Base-by-base conservation (phyloP, 2,113 vertebrate species). In the Brachyhypopomus gauderio region DNA sequence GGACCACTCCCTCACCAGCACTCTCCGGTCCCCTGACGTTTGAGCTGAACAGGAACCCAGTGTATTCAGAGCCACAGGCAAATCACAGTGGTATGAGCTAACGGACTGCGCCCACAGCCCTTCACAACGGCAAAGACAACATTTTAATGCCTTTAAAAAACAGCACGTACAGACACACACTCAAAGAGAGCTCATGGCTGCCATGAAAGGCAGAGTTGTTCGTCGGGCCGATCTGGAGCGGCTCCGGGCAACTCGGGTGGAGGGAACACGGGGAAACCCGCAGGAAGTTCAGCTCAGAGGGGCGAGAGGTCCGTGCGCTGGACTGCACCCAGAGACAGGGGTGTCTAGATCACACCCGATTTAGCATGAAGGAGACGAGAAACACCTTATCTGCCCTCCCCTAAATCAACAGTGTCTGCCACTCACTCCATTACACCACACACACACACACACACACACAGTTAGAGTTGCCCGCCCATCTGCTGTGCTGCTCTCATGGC, bases 231-330 rank as follows among this genome's bases (percentile, higher is more conserved):
- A 17, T 60, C 55, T 59, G 3, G 23, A 16, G 56, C 23, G 19
- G 48, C 34, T 52, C 8, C 38, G 36, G 25, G 79, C 5, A 25
- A 12, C 5, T 6, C 6, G 66, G 45, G 11, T 7, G 7, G 56
- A 78, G 48, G 72, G 80, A 77, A 79, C 72, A 48, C 56, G 34
- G 63, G 63, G 45, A 62, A 67, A 60, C 2, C 52, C 56, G 75
- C 12, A 75, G 45, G 41, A 72, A 16, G 52, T 34, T 83, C 30
- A 23, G 23, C 27, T 64, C 56, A 52, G 38, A 23, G 22, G 23
- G 2, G 36, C 9, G 12, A 52, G 45, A 52, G 45, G 2, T 52
- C 45, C 45, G 14, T 11, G 9, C 9, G 3, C 45, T 12, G 3
- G 45, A 11, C 45, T 52, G 45, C 45, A 52, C 9, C 9, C 5